A percentile compares a stretch with the other conserved stretches of the same genome.
Conservation (phyloP, 2,797 vertebrate species). For the Echiichthys vipera region DNA sequence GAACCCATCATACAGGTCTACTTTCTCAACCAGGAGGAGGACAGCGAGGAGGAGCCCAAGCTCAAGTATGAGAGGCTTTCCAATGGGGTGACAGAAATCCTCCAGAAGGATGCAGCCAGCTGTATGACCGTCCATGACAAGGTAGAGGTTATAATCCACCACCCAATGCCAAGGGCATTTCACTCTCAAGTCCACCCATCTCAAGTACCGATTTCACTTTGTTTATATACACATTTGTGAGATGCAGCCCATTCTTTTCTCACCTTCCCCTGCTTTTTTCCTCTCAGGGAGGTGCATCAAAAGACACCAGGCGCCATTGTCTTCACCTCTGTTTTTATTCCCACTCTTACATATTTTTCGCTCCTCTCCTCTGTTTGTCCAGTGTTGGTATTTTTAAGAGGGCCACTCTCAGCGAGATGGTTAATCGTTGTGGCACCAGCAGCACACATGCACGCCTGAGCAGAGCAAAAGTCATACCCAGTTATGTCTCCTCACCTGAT, state of each 20-base stretch:
- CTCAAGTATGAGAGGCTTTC: slow-evolving; percentile 97
- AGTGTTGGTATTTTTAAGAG: slow-evolving; percentile 86
- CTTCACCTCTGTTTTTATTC: slow-evolving; percentile 64
- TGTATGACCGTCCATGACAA: slow-evolving; percentile 99
- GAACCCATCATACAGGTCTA: slow-evolving; percentile 19
- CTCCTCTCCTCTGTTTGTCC: slow-evolving; percentile 63
- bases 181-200: slow-evolving; percentile 33
- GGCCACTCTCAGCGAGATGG: slow-evolving; percentile 86
- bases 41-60: slow-evolving; percentile 98
- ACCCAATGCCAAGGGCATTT: slow-evolving; percentile 47
- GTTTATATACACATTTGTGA: slow-evolving; percentile 65
- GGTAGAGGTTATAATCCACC: slow-evolving; percentile 81
- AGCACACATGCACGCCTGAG: slow-evolving; percentile 91
- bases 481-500: slow-evolving; percentile 97
- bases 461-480: slow-evolving; percentile 92
- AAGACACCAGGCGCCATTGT: slow-evolving; percentile 61
- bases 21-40: slow-evolving; percentile 89
- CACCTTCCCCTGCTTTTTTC: slow-evolving; percentile 61
- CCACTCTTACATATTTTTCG: slow-evolving; percentile 65
- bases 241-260: slow-evolving; percentile 72
- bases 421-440: slow-evolving; percentile 92
- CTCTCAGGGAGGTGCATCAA: slow-evolving; percentile 67
- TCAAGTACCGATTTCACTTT: slow-evolving; percentile 50
- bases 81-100: slow-evolving; percentile 96
- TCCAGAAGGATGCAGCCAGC: slow-evolving; percentile 97